Evolutionary conservation across 2,797 vertebrate genomes (phyloP), one percentile per base, ranked within the genome.

Genomic region (Acanthurus tractus): DNA sequence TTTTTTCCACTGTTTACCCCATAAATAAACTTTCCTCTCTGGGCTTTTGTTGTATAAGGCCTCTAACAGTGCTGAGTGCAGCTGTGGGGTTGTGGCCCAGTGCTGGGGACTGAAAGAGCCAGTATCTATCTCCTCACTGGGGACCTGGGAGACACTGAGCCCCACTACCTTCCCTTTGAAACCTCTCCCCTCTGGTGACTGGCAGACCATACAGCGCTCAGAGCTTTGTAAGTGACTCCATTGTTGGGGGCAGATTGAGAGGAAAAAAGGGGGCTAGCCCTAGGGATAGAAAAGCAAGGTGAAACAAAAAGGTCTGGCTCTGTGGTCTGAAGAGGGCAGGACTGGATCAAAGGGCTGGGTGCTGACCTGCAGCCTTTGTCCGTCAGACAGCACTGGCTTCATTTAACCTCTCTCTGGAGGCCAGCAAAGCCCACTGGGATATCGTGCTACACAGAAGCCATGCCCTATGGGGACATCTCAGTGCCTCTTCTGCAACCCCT

Each of bases 311-410:
- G 90, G 90, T 87, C 91, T 90, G 89, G 94, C 91, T 93, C 92
- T 95, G 93, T 95, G 95, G 96, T 95, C 96, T 96, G 96, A 96
- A 94, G 96, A 97, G 93, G 96, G 95, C 96, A 96, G 96, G 95
- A 95, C 95, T 91, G 95, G 96, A 98, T 97, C 97, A 98, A 97
- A 98, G 97, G 95, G 95, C 96, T 93, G 94, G 94, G 94, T 96
- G 95, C 94, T 96, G 96, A 97, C 96, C 97, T 95, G 96, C 96
- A 94, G 96, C 96, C 96, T 98, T 99, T 98, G 96, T 99, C 94
- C 93, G 92, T 94, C 95, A 96, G 95, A 96, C 96, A 96, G 95
- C 94, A 95, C 95, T 94, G 96, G 96, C 96, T 96, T 97, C 96
- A 97, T 97, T 97, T 93, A 95, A 97, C 96, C 95, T 96, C 94